These are phyloP conservation scores for Xestia rhomboidea DNA, from an alignment of 2,888 invertebrate species.

Conservation along the genomic window DNA sequence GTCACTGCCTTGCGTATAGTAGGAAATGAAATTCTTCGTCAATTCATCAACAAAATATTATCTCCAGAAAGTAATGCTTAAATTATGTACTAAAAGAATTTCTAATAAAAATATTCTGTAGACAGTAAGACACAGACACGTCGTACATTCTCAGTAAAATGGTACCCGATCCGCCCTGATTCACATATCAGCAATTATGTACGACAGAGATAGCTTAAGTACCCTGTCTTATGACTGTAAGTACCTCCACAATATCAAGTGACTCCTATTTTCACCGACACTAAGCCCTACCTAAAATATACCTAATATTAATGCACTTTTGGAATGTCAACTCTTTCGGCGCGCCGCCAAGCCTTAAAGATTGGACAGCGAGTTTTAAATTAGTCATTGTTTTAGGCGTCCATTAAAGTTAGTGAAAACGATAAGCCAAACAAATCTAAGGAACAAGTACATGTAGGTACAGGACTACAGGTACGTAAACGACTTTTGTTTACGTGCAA, in stretches of 20 bases:
- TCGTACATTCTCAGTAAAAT: constrained; percentile 19
- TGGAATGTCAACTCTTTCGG: not conserved
- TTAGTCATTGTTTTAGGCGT: not conserved
- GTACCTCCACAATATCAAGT: constrained; percentile 17
- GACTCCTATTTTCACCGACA: constrained; percentile 13
- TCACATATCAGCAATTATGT: constrained; percentile 48
- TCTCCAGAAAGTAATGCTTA: not conserved
- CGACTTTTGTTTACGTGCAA: constrained; percentile 42
- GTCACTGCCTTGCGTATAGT: not conserved
- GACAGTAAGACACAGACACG: not conserved
- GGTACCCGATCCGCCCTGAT: constrained; percentile 51
- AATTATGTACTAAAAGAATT: not conserved
- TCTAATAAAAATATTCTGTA: constrained; percentile 6
- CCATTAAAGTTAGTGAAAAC: not conserved
- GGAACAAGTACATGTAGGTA: no score
- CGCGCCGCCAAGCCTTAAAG: not conserved
- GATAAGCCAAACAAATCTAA: constrained; percentile 36
- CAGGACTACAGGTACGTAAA: constrained; percentile 7
- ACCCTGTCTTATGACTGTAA: not conserved
- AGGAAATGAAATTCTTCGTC: not conserved
- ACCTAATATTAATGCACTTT: not conserved
- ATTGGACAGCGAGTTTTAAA: not conserved
- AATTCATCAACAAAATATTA: not conserved
- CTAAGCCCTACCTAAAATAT: not conserved
- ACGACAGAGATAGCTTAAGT: constrained; percentile 33